Conservation (phyloP, 2,113 vertebrate species). For the Seriola dumerili region DNA sequence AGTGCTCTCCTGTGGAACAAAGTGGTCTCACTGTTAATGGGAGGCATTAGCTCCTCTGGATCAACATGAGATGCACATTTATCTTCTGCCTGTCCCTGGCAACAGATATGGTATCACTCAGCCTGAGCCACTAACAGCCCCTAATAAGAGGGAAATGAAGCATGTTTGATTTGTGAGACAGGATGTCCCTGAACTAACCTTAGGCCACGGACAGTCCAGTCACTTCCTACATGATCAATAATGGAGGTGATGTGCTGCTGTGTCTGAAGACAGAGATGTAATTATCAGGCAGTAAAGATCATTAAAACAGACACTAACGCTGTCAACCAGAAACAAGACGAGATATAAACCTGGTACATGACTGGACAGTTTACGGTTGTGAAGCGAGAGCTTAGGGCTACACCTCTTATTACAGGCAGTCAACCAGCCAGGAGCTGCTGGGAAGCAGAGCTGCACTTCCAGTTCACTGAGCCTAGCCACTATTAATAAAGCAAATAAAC, state of each 20-base stretch:
- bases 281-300: no score
- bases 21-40: slow-evolving; percentile 59
- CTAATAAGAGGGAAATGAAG: slow-evolving; percentile 59
- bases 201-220: slow-evolving; percentile 3
- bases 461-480: no score
- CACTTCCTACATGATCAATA: slow-evolving; percentile 19
- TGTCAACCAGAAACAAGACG: no score
- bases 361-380: no score
- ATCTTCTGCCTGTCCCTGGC: slow-evolving; percentile 40
- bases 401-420: no score
- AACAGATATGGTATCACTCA: slow-evolving; percentile 34
- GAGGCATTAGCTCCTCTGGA: slow-evolving; percentile 53
- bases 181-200: slow-evolving; percentile 27
- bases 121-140: slow-evolving; percentile 28
- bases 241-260: neutral
- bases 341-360: no score
- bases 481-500: no score
- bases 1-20: slow-evolving; percentile 44
- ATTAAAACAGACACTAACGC: no score
- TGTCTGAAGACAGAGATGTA: neutral
- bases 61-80: slow-evolving; percentile 50
- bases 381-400: no score
- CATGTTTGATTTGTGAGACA: slow-evolving; percentile 43
- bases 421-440: no score
- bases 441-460: no score